phyloP scores from a whole-genome alignment of 1,140 invertebrate species.

The Drosophila saltans region DNA sequence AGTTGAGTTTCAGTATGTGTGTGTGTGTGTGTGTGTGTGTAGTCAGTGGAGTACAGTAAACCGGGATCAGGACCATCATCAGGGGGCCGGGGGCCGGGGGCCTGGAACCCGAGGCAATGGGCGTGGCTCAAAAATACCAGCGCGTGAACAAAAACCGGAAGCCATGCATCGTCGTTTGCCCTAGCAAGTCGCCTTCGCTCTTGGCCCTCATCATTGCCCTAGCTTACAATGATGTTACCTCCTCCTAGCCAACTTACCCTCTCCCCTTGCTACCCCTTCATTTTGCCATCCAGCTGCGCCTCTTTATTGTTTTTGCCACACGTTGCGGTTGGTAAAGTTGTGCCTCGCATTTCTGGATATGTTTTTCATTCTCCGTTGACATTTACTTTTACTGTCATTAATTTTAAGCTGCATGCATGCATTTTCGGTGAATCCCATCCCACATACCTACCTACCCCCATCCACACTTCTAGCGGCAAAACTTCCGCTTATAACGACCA shows the following conservation, averaged over 20 bases:
- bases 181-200: neutral
- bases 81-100: neutral
- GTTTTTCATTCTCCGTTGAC: constrained; percentile 74
- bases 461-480: no score
- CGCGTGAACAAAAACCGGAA: constrained; percentile 79
- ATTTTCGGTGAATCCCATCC: neutral
- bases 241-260: neutral
- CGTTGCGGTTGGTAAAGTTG: constrained; percentile 67
- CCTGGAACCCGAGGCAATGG: constrained; percentile 5
- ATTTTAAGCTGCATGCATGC: constrained; percentile 71
- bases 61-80: constrained; percentile 2
- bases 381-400: constrained; percentile 75
- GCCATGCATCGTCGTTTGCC: constrained; percentile 55
- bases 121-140: constrained; percentile 60
- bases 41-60: neutral
- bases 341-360: constrained; percentile 52
- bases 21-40: neutral
- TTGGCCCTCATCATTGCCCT: neutral
- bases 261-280: neutral
- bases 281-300: constrained; percentile 5
- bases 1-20: neutral
- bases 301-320: constrained; percentile 77
- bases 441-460: no score
- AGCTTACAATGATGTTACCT: no score
- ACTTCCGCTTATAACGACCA: neutral